Conservation (phyloP, 2,888 invertebrate genomes). For the Synergus gifuensis region DNA sequence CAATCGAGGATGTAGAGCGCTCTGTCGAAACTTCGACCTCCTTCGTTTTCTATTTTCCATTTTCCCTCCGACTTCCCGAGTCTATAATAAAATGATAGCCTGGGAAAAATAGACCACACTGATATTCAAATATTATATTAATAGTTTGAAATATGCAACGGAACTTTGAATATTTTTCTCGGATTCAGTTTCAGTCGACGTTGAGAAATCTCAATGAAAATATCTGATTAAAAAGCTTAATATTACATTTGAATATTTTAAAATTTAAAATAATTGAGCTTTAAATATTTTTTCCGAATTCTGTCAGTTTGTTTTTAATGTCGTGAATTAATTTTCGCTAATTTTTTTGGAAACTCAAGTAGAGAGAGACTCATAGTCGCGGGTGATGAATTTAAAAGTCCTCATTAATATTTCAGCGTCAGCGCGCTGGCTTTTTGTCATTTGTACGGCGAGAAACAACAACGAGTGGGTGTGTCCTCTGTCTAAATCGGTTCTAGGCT, state of each 20-base stretch:
- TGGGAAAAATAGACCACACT: not conserved
- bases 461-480: conserved; percentile 55
- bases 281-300: conserved; percentile 12
- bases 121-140: not conserved
- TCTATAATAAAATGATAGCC: not conserved
- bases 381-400: conserved; percentile 56
- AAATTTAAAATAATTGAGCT: not conserved
- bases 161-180: not conserved
- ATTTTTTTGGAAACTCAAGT: conserved; percentile 13
- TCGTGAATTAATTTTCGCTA: conserved; percentile 20
- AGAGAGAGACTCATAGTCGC: conserved; percentile 4
- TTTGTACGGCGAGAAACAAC: conserved; percentile 63
- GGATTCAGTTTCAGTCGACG: too few relatives aligned
- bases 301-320: not conserved
- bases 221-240: too few relatives aligned
- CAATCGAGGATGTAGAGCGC: conserved; percentile 64
- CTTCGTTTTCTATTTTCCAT: conserved; percentile 44
- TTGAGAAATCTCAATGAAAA: too few relatives aligned
- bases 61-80: conserved; percentile 14
- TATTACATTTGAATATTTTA: too few relatives aligned
- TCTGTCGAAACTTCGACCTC: conserved; percentile 58
- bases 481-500: conserved; percentile 52
- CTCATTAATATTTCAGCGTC: conserved; percentile 72
- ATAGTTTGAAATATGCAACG: not conserved
- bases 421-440: conserved; percentile 67